Percentiles rank a stretch among this genome's conserved stretches.
phyloP scores from a whole-genome alignment of 1,140 invertebrate species.

The Camponotus pennsylvanicus region DNA sequence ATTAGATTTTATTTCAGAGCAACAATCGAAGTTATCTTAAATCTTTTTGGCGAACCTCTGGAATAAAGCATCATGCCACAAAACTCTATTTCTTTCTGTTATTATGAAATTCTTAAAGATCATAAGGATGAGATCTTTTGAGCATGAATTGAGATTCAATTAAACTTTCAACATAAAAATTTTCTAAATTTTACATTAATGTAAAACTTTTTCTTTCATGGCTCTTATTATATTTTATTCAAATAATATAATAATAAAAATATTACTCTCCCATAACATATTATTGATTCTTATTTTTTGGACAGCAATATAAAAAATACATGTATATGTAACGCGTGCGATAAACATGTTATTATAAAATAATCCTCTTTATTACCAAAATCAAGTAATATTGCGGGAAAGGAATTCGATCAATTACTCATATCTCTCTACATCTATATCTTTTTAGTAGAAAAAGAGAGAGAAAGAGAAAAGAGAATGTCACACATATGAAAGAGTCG shows the following conservation, averaged over 20 bases:
- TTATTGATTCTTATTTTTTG: not conserved
- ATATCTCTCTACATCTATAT: constrained; percentile 44
- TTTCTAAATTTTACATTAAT: not conserved
- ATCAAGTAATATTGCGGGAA: constrained; percentile 64
- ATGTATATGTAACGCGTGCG: not conserved
- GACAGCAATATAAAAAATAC: not conserved
- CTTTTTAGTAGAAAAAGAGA: not conserved
- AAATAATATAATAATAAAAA: not conserved
- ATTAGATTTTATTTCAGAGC: not conserved
- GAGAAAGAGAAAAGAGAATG: not conserved
- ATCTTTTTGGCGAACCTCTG: not conserved
- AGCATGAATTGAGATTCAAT: not conserved
- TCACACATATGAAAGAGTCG: not conserved
- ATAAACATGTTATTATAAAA: not conserved
- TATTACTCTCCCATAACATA: not conserved
- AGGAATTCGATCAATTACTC: constrained; percentile 79
- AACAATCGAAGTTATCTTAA: not conserved
- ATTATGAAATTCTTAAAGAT: constrained; percentile 30
- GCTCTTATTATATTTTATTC: not conserved
- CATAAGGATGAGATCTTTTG: not conserved
- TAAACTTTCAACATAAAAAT: constrained; percentile 21
- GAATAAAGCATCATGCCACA: not conserved
- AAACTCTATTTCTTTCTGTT: not conserved
- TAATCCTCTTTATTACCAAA: constrained; percentile 47
- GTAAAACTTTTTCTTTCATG: not conserved